Base-by-base conservation (phyloP, 2,797 vertebrate species). In the Hyperoplus immaculatus region DNA sequence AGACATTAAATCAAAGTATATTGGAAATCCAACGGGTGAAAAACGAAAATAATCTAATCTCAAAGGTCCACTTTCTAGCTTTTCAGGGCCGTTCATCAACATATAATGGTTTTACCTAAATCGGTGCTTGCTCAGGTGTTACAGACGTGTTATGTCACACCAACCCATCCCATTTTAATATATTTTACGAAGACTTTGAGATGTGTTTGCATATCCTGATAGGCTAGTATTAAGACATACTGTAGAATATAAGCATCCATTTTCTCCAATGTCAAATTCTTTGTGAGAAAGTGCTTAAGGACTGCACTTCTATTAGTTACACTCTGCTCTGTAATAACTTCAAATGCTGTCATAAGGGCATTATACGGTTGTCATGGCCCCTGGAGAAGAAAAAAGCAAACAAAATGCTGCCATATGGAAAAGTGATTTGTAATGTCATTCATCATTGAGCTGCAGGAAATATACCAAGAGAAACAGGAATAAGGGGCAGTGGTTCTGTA, bases 361-460 rank as follows among this genome's bases (percentile, higher is more conserved):
- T 53, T 64, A 63, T 59, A 82, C 63, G 80, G 81, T 80, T 81
- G 81, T 82, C 83, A 83, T 72, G 81, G 87, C 64, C 59, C 59
- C 50, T 46, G 12, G n/a, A 14, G 82, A 75, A 87, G 65, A 80
- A 73, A 87, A 80, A 72, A 65, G 75, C 71, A 73, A 87, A 88
- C 74, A 86, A 80, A 86, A 83, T 61, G 76, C 82, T 77, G 64
- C 75, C 87, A 89, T 81, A 86, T 90, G 90, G 87, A 83, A 85
- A 90, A 82, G 53, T 46, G 69, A 84, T 89, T 83, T 83, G 77
- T 84, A 78, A 87, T 54, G 72, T 80, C 67, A 56, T 87, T 81
- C 80, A 83, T 91, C 88, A 82, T 72, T 46, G 75, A 74, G 80
- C 87, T 83, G 85, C 82, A 76, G 77, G 70, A 88, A 75, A 69